Percentiles rank a stretch among this genome's conserved stretches.
Conservation (phyloP, 2,888 invertebrate species). For the Marronus borbonicus region DNA sequence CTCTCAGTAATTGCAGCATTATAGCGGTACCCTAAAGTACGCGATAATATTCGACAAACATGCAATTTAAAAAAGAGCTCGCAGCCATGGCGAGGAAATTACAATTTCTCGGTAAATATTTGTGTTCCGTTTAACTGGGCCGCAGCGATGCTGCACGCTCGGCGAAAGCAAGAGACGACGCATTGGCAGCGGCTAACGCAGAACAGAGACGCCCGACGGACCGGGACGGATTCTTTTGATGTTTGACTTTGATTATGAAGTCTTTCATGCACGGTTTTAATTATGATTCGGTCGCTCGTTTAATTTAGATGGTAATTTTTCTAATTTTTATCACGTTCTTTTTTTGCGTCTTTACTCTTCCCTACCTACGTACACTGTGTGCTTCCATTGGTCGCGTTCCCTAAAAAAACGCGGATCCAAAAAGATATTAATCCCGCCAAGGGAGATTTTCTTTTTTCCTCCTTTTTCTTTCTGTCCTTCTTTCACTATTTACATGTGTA, state of each 20-base stretch:
- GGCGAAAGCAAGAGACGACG: neutral
- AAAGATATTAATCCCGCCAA: slow-evolving; percentile 3
- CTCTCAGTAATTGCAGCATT: too few species aligned
- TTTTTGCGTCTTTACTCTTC: slow-evolving; percentile 31
- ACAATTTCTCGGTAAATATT: slow-evolving; percentile 58
- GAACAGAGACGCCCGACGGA: neutral
- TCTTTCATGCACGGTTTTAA: slow-evolving; percentile 52
- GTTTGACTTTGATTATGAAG: slow-evolving; percentile 55
- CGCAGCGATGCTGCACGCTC: neutral
- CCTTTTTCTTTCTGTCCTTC: too few species aligned
- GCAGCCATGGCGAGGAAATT: slow-evolving; percentile 50
- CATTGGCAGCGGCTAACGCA: neutral
- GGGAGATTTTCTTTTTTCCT: neutral
- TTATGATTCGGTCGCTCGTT: slow-evolving; percentile 53
- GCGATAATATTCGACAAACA: slow-evolving; percentile 54
- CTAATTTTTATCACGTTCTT: slow-evolving; percentile 51
- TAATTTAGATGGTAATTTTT: slow-evolving; percentile 55
- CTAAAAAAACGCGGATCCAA: slow-evolving; percentile 24
- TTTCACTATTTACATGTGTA: neutral
- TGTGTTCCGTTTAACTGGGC: slow-evolving; percentile 49
- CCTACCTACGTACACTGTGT: neutral
- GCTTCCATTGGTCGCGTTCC: neutral
- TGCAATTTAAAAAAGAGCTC: slow-evolving; percentile 53
- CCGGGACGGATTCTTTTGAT: slow-evolving; percentile 52
- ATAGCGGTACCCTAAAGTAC: too few species aligned